Evolutionary conservation across 2,797 vertebrate genomes (phyloP).

Genomic region (Hippocampus kuda): DNA sequence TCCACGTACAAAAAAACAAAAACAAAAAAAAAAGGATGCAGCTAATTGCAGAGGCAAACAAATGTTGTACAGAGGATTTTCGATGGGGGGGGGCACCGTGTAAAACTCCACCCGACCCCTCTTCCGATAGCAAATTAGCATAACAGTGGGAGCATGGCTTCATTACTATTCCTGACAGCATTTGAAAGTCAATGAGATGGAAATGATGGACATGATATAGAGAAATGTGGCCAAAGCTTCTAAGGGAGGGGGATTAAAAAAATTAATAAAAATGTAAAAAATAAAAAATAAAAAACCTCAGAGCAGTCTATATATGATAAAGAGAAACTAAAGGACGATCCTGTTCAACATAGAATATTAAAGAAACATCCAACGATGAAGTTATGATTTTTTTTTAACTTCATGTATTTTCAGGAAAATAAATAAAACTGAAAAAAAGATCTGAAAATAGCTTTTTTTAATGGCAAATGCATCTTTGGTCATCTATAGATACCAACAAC

Average conservation of each 20-base stretch:
- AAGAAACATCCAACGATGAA: no score
- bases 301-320: no score
- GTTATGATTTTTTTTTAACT: no score
- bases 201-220: constrained; percentile 75
- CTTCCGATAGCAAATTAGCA: constrained; percentile 60
- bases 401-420: no score
- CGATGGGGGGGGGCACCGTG: constrained; percentile 39
- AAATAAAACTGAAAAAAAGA: no score
- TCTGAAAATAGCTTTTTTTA: no score
- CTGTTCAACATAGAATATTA: no score
- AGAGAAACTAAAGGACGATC: no score
- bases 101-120: constrained; percentile 20
- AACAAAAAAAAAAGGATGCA: constrained; percentile 1
- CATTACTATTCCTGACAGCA: constrained; percentile 74
- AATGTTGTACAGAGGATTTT: constrained; percentile 49
- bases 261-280: no score
- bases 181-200: constrained; percentile 81
- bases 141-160: constrained; percentile 73
- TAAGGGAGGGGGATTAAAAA: neutral
- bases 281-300: no score
- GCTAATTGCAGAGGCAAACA: constrained; percentile 22
- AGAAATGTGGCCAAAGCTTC: constrained; percentile 60
- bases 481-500: no score
- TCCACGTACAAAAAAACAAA: neutral
- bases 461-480: no score